Base-by-base conservation (phyloP, 2,797 vertebrate species). In the Gastrophryne carolinensis region DNA sequence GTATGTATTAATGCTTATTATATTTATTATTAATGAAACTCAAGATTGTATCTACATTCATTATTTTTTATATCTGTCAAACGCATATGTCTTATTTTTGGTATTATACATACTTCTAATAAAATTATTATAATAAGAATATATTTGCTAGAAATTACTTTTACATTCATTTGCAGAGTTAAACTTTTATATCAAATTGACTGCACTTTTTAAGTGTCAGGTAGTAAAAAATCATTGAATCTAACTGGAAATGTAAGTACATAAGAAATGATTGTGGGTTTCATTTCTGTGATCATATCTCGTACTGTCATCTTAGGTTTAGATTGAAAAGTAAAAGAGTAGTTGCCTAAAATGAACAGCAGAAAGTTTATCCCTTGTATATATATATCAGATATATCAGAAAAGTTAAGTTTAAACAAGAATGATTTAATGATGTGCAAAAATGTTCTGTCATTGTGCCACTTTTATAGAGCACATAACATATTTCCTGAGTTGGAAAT, bases 371-470 rank as follows among this genome's bases (percentile, higher is more conserved):
- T 26, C 26, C 23, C 61, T 60, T 21, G 2, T 4, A 41, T 13
- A 57, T 66, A 66, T 60, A 72, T 78, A 35, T 64, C 29, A 32
- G 44, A 78, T 66, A 66, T 60, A 72, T 78, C 50, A 65, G 39
- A 32, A 56, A 78, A 72, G 53, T 66, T 58, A 58, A 29, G 41
- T 65, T 64, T 24, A n/a, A 34, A 57, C 15, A 32, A 50, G 26
- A 50, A 60, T 78, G 68, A 78, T 78, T 78, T 78, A 72, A 66
- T 58, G 39, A 47, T 66, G 50, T 66, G 52, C 37, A 78, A 53
- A 78, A 50, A 72, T 78, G 67, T 78, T 66, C 75, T 78, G 61
- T 78, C 75, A 71, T 39, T 66, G 30, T 78, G 52, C 68, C 37
- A 66, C 61, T 72, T 78, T 78, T 78, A 78, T 72, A 50, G 68